Evolutionary conservation across 2,888 invertebrate species (phyloP).

Genomic region (Pseudococcus viburni): DNA sequence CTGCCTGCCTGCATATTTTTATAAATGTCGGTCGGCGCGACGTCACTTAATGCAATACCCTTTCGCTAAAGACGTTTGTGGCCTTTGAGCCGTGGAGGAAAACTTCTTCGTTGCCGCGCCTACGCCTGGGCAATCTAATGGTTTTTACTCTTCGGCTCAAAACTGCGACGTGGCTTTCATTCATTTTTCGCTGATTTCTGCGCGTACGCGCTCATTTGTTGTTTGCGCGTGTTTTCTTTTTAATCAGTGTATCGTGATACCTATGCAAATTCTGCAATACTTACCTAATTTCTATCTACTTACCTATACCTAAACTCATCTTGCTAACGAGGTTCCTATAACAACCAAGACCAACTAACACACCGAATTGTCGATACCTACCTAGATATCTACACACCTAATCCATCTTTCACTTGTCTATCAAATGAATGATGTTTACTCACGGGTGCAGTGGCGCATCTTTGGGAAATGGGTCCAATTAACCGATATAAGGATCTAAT

Average conservation of each 20-base stretch:
- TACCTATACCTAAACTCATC: neutral
- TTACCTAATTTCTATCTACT: neutral
- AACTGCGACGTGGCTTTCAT: neutral
- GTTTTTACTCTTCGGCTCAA: neutral
- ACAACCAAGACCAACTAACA: no score
- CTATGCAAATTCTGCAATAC: no score
- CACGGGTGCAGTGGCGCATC: no score
- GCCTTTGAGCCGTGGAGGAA: neutral
- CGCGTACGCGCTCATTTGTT: neutral
- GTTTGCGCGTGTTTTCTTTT: neutral
- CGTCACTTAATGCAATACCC: neutral
- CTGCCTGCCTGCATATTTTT: neutral
- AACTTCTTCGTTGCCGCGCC: neutral
- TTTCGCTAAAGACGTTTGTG: neutral
- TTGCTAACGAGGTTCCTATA: no score
- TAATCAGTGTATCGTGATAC: constrained; percentile 53
- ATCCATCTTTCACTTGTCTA: no score
- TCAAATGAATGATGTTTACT: no score
- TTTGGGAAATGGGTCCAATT: no score
- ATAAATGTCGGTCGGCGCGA: neutral
- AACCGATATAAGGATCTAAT: no score
- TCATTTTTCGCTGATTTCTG: neutral
- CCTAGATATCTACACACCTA: no score
- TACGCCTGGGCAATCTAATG: neutral
- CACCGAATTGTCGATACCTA: no score